Evolutionary conservation across 2,113 vertebrate species (phyloP), one percentile per base, ranked within the genome.

Genomic region (Plecotus auritus): DNA sequence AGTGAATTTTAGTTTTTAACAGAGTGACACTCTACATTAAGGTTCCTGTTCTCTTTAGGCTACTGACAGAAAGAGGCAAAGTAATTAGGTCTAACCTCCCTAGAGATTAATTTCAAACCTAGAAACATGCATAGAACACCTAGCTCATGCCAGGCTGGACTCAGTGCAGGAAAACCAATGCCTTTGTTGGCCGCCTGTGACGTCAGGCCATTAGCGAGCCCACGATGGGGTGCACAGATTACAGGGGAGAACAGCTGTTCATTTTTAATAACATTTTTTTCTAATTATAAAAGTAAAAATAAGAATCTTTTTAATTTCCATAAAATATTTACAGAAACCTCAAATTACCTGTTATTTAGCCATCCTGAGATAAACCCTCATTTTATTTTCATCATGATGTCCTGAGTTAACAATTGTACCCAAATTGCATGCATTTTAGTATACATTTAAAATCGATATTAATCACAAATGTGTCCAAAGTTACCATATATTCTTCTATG

Each of bases 361-460:
- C 18, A 47, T 32, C 74, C 47, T 72, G 14, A 61, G 23, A 35
- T 69, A 88, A 28, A 1, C 26, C 7, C 40, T 83, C 32, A 64
- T 37, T 69, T 73, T 70, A 84, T 78, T 94, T 94, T 85, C 45
- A 94, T 61, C 40, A 45, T 76, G 10, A 67, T 18, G 2, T 49
- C 73, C 69, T 88, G 10, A 66, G 49, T n/a, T 82, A 61, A 61
- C 8, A 54, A 51, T 32, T 88, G 66, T 32, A 83, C 47, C 56
- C 35, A 76, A 90, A 77, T 77, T 82, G 22, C 69, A 70, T 3
- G 78, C 37, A 80, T 66, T 77, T 11, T 94, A 83, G 22, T 64
- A 87, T 1, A 54, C 45, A 91, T 42, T 86, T 91, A 88, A 94
- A 91, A 66, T 83, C n/a, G 84, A 35, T 66, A 94, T 56, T 64